A percentile compares a stretch with the other conserved stretches of the same genome.
phyloP scores from a whole-genome alignment of 1,140 invertebrate species.

The Pentalonia nigronervosa region DNA sequence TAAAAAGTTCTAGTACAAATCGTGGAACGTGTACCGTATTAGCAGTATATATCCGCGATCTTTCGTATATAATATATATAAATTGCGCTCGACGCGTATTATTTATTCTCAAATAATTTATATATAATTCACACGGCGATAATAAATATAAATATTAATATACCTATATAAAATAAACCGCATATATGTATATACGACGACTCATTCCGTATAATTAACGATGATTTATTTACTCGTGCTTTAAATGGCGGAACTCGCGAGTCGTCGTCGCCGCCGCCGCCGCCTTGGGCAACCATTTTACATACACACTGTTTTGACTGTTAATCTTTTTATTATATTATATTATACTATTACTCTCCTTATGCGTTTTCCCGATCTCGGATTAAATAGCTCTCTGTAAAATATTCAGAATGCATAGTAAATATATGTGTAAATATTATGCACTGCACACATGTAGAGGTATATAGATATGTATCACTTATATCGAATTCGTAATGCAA shows the following conservation, averaged over 20 bases:
- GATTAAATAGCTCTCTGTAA: conserved; percentile 12
- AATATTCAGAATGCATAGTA: neutral
- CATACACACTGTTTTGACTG: conserved; percentile 1
- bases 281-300: conserved; percentile 22
- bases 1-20: conserved; percentile 38
- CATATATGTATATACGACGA: neutral
- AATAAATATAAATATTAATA: conserved; percentile 45
- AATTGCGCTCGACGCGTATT: neutral
- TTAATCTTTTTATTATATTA: neutral
- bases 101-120: neutral
- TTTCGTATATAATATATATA: neutral
- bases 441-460: neutral
- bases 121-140: neutral
- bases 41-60: neutral
- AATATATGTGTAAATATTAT: neutral
- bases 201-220: conserved; percentile 55
- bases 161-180: too few relatives aligned
- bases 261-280: neutral
- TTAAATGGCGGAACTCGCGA: conserved; percentile 13
- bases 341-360: neutral
- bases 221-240: conserved; percentile 56
- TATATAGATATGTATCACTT: too few relatives aligned
- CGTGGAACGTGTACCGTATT: conserved; percentile 14
- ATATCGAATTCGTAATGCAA: neutral
- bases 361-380: neutral